Base-by-base conservation (phyloP, 2,888 invertebrate genomes). In the Nomada hirtipes region DNA sequence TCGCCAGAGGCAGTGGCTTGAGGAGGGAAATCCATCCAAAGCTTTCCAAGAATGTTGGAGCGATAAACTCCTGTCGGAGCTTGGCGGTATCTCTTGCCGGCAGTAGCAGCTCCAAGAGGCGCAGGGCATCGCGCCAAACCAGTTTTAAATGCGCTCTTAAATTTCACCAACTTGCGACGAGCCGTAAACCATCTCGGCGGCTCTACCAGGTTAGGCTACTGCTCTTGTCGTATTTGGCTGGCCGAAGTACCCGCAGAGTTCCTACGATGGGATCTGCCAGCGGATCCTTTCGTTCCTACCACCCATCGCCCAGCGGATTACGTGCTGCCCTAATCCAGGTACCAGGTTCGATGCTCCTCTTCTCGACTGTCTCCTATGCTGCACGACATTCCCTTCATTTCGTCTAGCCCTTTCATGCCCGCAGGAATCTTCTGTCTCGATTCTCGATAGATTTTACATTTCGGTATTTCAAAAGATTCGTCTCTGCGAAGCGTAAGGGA, bases 71-170 rank as follows among this genome's bases (percentile, higher is more conserved):
- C 90, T 91, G 92, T 93, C 90, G 91, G 92, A 89, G 89, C 89
- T 90, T 84, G 89, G 57, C 88, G 91, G 90, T 92, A 92, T 92
- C 92, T 92, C 91, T 89, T 86, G 86, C 88, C 86, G 89, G 89
- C 91, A 91, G 91, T 89, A 88, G 89, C 89, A 88, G 90, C 91
- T 90, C 90, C 86, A 88, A 88, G 90, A 91, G 91, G 91, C 90
- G 89, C 89, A 93, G 93, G 93, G 93, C 93, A 93, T 91, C 91
- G 92, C 92, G 93, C 93, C 93, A 93, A 93, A 93, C 93, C 93
- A 93, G 93, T 93, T 93, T 93, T 93, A 93, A 93, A 93, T 93
- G 93, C 92, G 92, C 92, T 93, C 93, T 93, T 93, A 93, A 93
- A 93, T 93, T 93, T 92, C 91, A 90, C 90, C 91, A 91, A 91